Evolutionary conservation across 2,797 vertebrate species (phyloP).

Genomic region (Chlorospingus semifuscus): DNA sequence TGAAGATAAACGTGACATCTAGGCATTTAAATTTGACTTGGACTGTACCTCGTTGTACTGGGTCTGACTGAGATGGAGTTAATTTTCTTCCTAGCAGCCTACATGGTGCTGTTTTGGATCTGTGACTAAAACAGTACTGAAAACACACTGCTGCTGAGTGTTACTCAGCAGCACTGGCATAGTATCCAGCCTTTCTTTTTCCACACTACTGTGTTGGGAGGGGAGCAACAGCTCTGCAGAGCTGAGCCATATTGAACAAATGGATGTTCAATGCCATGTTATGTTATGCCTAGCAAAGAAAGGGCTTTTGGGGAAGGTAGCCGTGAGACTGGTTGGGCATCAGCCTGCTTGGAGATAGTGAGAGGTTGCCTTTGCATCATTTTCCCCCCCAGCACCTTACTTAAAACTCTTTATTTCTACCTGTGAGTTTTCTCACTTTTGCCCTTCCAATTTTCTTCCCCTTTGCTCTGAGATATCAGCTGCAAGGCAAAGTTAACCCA

Average conservation of each 20-base stretch:
- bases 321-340: not conserved
- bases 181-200: not conserved
- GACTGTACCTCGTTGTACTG: not conserved
- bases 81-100: not conserved
- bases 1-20: not conserved
- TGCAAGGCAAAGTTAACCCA: not conserved
- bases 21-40: not conserved
- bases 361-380: not conserved
- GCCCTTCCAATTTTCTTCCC: not conserved
- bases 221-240: not conserved
- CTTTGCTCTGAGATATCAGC: not conserved
- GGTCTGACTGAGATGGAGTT: not conserved
- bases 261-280: rapidly evolving
- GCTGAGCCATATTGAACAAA: not conserved
- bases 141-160: not conserved
- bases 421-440: not conserved
- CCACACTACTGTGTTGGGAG: rapidly evolving
- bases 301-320: not conserved
- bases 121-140: not conserved
- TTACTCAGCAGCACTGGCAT: not conserved
- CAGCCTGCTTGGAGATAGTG: not conserved
- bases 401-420: not conserved
- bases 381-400: rapidly evolving
- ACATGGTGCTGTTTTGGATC: not conserved
- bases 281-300: not conserved